These are phyloP conservation scores for Lepidocyrtinus sp. DNA, from an alignment of 2,888 invertebrate genomes.

Conservation along the genomic window DNA sequence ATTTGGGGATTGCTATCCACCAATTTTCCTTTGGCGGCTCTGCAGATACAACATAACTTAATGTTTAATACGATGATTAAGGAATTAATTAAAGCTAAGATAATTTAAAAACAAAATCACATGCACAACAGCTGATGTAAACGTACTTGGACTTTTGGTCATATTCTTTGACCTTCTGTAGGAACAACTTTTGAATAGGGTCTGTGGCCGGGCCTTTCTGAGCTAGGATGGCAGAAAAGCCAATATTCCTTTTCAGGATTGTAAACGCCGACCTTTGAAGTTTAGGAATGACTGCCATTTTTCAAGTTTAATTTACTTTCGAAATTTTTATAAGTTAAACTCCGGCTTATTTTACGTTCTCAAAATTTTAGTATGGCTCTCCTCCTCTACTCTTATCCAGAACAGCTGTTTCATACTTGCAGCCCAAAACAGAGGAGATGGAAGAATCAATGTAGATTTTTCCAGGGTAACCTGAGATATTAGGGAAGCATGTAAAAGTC, in stretches of 20 bases:
- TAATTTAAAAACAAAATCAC: conserved; percentile 12
- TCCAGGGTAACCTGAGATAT: too few species aligned
- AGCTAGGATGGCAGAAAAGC: conserved; percentile 79
- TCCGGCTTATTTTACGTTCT: background rate
- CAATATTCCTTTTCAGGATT: conserved; percentile 78
- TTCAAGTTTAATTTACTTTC: conserved; percentile 19
- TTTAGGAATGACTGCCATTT: conserved; percentile 67
- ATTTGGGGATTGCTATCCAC: conserved; percentile 86
- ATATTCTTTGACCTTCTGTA: conserved; percentile 94
- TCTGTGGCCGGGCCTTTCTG: conserved; percentile 79
- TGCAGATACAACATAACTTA: conserved; percentile 71
- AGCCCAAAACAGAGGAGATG: too few species aligned
- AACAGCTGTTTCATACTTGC: background rate
- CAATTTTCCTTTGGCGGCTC: conserved; percentile 81
- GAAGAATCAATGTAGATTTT: too few species aligned
- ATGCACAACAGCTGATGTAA: conserved; percentile 24
- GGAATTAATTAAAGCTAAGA: background rate
- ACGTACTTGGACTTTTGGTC: conserved; percentile 88
- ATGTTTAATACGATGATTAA: background rate
- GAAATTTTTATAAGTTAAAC: background rate
- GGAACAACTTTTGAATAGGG: conserved; percentile 93
- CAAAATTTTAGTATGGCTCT: background rate
- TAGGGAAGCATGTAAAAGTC: too few species aligned
- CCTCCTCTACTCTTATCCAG: background rate
- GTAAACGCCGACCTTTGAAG: conserved; percentile 56